A percentile compares a stretch with the other conserved stretches of the same genome.
phyloP scores from a whole-genome alignment of 2,113 vertebrate genomes.

The Indicator maculatus region DNA sequence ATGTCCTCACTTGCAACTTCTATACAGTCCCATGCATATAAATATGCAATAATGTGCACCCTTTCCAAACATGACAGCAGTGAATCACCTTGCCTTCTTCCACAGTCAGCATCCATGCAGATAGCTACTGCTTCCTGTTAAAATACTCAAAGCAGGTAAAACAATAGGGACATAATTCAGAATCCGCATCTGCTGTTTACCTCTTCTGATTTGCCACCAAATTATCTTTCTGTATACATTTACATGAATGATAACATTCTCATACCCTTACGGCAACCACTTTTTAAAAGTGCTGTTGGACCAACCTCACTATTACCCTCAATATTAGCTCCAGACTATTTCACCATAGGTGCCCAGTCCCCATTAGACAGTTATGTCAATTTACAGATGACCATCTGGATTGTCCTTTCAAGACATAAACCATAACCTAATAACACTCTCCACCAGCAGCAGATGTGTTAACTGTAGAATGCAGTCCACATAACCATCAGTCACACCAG shows the following conservation, averaged over 20 bases:
- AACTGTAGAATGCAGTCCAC: not conserved
- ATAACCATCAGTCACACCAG: not conserved
- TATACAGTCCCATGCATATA: not conserved
- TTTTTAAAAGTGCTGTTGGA: not conserved
- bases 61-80: not conserved
- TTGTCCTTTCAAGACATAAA: not conserved
- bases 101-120: not conserved
- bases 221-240: not conserved
- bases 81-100: not conserved
- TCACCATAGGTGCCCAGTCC: not conserved
- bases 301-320: not conserved
- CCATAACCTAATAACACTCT: not conserved
- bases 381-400: not conserved
- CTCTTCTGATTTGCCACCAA: not conserved
- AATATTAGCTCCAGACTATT: not conserved
- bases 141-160: not conserved
- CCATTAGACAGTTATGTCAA: not conserved
- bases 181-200: not conserved
- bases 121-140: not conserved
- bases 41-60: not conserved
- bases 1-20: conserved; percentile 50
- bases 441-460: not conserved
- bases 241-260: not conserved
- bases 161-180: not conserved
- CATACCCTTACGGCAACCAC: not conserved